phyloP scores from a whole-genome alignment of 2,797 vertebrate genomes.

The Centroberyx gerrardi region DNA sequence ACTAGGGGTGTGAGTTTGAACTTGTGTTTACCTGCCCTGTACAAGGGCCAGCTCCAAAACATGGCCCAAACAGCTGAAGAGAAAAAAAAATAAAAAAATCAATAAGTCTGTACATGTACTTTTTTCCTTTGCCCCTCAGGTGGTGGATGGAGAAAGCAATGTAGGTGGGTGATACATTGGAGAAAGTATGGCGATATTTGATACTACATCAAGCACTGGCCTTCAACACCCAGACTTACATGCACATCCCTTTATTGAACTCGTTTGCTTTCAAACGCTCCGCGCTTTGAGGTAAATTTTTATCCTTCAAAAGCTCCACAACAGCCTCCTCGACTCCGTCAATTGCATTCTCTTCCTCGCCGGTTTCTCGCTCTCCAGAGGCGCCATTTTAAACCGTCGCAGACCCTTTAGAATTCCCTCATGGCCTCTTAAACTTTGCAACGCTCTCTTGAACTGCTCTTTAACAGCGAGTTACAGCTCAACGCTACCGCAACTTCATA shows the following conservation, averaged over 20 bases:
- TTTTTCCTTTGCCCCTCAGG: not conserved
- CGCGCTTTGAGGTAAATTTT: slow-evolving; percentile 5
- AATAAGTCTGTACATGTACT: not conserved
- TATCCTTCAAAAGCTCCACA: slow-evolving; percentile 9
- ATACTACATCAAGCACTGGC: not conserved
- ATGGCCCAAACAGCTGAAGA: not conserved
- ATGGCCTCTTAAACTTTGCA: slow-evolving; percentile 57
- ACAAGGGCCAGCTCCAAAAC: not conserved
- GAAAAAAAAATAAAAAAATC: not conserved
- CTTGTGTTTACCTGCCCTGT: not conserved
- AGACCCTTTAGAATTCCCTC: slow-evolving; percentile 37
- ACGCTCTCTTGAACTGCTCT: slow-evolving; percentile 51
- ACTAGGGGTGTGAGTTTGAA: not conserved
- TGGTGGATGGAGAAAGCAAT: not conserved
- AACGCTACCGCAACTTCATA: slow-evolving; percentile 33
- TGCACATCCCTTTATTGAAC: slow-evolving; percentile 18
- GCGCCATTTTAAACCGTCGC: slow-evolving; percentile 38
- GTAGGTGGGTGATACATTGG: not conserved
- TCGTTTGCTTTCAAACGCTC: not conserved
- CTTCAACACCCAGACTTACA: not conserved
- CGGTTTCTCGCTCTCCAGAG: slow-evolving; percentile 19
- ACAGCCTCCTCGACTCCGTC: slow-evolving; percentile 23
- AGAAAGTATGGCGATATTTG: slow-evolving; percentile 1
- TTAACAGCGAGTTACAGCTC: slow-evolving; percentile 24
- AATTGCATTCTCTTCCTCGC: slow-evolving; percentile 11